phyloP scores from a whole-genome alignment of 2,888 invertebrate genomes.

The Chloroclystis v-ata region DNA sequence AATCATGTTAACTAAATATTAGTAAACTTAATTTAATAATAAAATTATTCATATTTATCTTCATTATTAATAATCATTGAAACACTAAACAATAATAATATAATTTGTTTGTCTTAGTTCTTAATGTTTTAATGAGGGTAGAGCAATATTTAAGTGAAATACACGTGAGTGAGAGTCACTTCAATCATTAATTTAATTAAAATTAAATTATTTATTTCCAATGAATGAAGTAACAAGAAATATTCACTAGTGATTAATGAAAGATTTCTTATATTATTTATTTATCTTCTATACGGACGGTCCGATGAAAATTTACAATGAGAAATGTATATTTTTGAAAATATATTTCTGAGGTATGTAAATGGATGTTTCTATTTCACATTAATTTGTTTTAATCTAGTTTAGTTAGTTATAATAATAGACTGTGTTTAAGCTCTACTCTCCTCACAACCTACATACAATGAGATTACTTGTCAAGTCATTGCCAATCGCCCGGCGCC shows the following conservation, averaged over 20 bases:
- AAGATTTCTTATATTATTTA: no score
- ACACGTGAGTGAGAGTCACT: conserved; percentile 32
- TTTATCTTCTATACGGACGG: conserved; percentile 40
- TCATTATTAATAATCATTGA: background rate
- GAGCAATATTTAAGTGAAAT: background rate
- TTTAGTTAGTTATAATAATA: conserved; percentile 7
- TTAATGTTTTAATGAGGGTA: conserved; percentile 3
- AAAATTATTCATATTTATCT: no score
- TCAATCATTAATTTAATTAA: conserved; percentile 61
- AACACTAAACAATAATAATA: background rate
- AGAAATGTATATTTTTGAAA: conserved; percentile 25
- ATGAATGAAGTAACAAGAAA: conserved; percentile 49
- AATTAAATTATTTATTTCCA: conserved; percentile 62
- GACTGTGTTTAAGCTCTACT: conserved; percentile 26
- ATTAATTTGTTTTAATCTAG: background rate
- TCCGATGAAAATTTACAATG: conserved; percentile 28
- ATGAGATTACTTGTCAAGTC: conserved; percentile 62
- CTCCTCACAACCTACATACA: conserved; percentile 57
- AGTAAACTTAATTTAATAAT: conserved; percentile 1
- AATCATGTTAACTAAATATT: conserved; percentile 2
- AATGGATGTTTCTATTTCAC: conserved; percentile 41
- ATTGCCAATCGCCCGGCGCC: conserved; percentile 60
- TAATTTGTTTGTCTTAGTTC: background rate
- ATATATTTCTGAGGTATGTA: conserved; percentile 51
- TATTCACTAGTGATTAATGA: no score